Evolutionary conservation across 1,140 invertebrate genomes (phyloP), one percentile per base, ranked within the genome.

Genomic region (Papilio helenus): DNA sequence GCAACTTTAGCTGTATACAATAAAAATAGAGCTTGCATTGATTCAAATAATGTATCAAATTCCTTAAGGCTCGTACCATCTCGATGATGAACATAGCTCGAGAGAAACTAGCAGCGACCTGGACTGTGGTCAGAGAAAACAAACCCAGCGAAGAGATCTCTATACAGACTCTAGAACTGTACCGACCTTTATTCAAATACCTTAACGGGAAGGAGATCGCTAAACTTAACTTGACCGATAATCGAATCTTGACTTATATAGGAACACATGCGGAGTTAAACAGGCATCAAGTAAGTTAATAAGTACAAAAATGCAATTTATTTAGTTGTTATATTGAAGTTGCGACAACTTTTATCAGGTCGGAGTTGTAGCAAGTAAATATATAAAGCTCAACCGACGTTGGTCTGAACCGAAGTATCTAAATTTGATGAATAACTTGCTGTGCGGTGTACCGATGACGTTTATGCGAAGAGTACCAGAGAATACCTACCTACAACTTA

Each of bases 351-450:
- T 61, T 46, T 44, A 74, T 0, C 65, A 94, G 93, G 90, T 94
- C 0, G 93, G 92, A 39, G 85, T 94, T 0, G 81, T 93, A 26
- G 90, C 92, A 5, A 90, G 85, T 76, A 87, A 81, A 72, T 93
- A 93, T 42, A 88, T 91, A 72, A 76, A 85, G 34, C 5, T 89
- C 2, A 92, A 91, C 65, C 80, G 68, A 10, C n/a, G 79, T 0
- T 94, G 93, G 93, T 78, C 72, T 16, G 76, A 89, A 10, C 85
- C 89, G 0, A 86, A 80, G 72, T 91, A 90, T 65, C 72, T 94
- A 1, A 94, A 93, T 68, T 10, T 89, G 7, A 93, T 94, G 93
- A 93, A 94, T 68, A 94, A 94, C 79, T 80, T 94, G 26, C 65
- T 94, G 0, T 94, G 93, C 71, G 93, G 93, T 0, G 86, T 94